Base-by-base conservation (phyloP, 1,140 invertebrate species). In the Drosophila ogumai region DNA sequence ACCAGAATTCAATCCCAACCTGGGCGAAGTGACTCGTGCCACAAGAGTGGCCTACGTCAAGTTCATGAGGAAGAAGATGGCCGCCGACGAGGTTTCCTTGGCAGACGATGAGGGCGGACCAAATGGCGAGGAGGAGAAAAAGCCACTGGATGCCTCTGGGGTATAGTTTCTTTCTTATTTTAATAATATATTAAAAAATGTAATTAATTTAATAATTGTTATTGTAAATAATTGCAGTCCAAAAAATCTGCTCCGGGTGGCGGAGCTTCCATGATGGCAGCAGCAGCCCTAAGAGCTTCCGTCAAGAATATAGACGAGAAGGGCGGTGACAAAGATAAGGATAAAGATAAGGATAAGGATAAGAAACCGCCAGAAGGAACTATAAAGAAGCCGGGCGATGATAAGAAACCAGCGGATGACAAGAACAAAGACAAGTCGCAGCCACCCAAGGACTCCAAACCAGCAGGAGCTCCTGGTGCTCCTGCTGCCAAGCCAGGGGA, bases 31-130 rank as follows among this genome's bases (percentile, higher is more conserved):
- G 0, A 95, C 96, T 1, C 95, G 96, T 5, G 95, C 95, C 1
- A 96, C 96, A 1, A 93, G 96, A 79, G 94, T 97, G 17, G 97
- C 97, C 3, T 97, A 97, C 78, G 96, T 96, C 32, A 97, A 97
- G 91, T 97, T 97, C 85, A 97, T 97, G 95, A 94, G 95, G 41
- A 95, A 96, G 75, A 93, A 92, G 79, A 92, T 91, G 69, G 84
- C 87, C 1, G 91, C 92, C 46, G 88, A 91, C 40, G 92, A 92
- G 58, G 72, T 84, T 1, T 84, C 88, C 8, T 3, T 90, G 17
- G 77, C 75, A 7, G 87, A 91, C 9, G 74, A 41, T 0, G 75
- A 76, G 3, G 80, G 28, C 1, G 47, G 25, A 8, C 6, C 58
- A 0, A 76, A 69, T 7, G 66, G 43, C 9, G 75, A 71, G 0